A percentile compares a stretch with the other conserved stretches of the same genome.
phyloP scores from a whole-genome alignment of 2,888 invertebrate genomes.

The Epiblema foenella region DNA sequence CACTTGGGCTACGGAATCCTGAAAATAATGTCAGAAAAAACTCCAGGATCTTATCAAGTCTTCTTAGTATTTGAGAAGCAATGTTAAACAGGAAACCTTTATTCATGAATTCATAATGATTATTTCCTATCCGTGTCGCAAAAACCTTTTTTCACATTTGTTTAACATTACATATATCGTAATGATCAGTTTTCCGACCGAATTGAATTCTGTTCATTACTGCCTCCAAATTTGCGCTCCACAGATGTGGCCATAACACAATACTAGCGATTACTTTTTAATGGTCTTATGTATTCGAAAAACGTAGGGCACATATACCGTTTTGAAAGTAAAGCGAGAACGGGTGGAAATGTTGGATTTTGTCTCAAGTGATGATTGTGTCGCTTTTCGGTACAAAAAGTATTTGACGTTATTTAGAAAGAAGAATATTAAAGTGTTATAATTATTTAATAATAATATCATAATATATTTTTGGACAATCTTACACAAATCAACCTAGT shows the following conservation, averaged over 20 bases:
- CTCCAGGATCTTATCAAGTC: too few species aligned
- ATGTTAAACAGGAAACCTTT: too few species aligned
- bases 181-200: conserved; percentile 11
- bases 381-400: neutral
- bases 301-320: neutral
- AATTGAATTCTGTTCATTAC: conserved; percentile 11
- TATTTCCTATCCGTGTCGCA: neutral
- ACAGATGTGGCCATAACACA: conserved; percentile 7
- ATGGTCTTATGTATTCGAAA: neutral
- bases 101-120: neutral
- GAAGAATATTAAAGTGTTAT: too few species aligned
- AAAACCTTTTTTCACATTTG: neutral
- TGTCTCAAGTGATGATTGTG: neutral
- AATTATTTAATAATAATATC: too few species aligned
- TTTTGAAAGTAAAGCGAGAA: neutral
- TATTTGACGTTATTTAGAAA: too few species aligned
- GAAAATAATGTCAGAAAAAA: too few species aligned
- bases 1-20: too few species aligned
- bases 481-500: too few species aligned
- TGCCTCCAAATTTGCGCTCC: neutral
- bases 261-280: neutral
- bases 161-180: neutral
- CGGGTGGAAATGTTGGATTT: neutral
- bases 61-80: too few species aligned
- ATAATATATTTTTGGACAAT: too few species aligned